Percentiles rank a stretch among this genome's conserved stretches.
Evolutionary conservation across 2,888 invertebrate species (phyloP).

Genomic region (Podotricha telesiphe): DNA sequence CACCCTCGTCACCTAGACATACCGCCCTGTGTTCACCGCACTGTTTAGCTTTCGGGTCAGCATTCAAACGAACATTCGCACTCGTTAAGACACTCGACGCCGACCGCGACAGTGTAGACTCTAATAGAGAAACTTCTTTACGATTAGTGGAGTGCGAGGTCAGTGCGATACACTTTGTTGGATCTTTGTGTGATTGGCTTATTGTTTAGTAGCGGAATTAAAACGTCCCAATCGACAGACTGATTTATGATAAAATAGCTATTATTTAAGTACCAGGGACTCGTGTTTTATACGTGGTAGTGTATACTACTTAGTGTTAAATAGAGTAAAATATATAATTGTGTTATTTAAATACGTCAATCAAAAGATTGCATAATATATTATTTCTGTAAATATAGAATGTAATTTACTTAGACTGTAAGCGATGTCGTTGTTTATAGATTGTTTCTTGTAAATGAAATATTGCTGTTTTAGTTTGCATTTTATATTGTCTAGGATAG

Average conservation of each 20-base stretch:
- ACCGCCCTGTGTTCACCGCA: constrained; percentile 54
- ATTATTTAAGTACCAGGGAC: constrained; percentile 77
- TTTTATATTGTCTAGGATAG: constrained; percentile 78
- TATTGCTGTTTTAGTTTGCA: constrained; percentile 83
- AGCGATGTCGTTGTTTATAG: constrained; percentile 73
- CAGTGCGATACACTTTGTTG: constrained; percentile 60
- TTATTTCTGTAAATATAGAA: constrained; percentile 81
- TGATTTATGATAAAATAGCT: constrained; percentile 80
- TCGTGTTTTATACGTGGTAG: constrained; percentile 83
- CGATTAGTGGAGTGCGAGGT: constrained; percentile 57
- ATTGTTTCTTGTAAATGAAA: constrained; percentile 81
- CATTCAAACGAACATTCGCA: constrained; percentile 53
- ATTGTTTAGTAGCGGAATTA: constrained; percentile 81
- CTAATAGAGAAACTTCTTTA: constrained; percentile 35
- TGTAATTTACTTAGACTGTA: constrained; percentile 61
- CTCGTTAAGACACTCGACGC: constrained; percentile 46
- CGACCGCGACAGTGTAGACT: constrained; percentile 39
- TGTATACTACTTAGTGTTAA: constrained; percentile 79
- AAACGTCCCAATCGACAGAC: constrained; percentile 84
- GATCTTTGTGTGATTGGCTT: constrained; percentile 71
- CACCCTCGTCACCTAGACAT: constrained; percentile 59
- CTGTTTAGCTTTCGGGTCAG: constrained; percentile 1
- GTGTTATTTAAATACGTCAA: constrained; percentile 79
- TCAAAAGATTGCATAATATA: constrained; percentile 81
- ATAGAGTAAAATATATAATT: constrained; percentile 77